Conservation (phyloP, 1,140 invertebrate genomes). For the Drosophila athabasca region DNA sequence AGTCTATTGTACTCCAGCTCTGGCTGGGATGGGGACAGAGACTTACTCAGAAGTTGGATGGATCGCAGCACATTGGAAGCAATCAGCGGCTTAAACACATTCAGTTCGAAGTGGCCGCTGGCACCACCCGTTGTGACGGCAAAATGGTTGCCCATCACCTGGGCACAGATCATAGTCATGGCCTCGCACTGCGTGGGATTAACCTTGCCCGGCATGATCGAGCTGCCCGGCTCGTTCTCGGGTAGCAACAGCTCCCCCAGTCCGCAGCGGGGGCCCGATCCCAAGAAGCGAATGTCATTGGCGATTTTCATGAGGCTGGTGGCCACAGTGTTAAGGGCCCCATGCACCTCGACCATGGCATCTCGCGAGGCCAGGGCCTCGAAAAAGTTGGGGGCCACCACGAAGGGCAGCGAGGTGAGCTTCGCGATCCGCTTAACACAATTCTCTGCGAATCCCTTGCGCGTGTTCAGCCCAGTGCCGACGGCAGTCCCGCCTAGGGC, state of each 20-base stretch:
- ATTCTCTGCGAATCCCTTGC: constrained; percentile 93
- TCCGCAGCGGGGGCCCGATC: constrained; percentile 97
- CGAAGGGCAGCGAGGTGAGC: constrained; percentile 92
- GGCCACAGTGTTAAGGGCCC: constrained; percentile 96
- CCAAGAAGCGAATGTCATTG: constrained; percentile 97
- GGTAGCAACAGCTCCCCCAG: constrained; percentile 96
- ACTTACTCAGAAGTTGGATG: constrained; percentile 91
- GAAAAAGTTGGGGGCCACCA: constrained; percentile 98
- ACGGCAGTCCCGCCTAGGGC: constrained; percentile 98
- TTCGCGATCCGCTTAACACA: constrained; percentile 91
- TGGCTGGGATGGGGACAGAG: background rate
- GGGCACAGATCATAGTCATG: constrained; percentile 99
- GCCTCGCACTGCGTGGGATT: constrained; percentile 99
- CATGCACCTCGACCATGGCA: constrained; percentile 97
- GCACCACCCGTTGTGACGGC: constrained; percentile 95
- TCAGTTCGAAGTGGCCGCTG: constrained; percentile 99
- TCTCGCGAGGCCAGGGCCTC: constrained; percentile 98
- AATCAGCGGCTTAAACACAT: constrained; percentile 99
- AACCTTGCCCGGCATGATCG: constrained; percentile 99
- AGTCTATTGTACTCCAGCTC: background rate
- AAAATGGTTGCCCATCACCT: constrained; percentile 99
- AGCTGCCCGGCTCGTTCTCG: constrained; percentile 99
- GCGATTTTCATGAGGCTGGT: constrained; percentile 99
- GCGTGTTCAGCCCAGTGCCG: constrained; percentile 96
- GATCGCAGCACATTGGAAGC: constrained; percentile 97